Conservation (phyloP, 1,140 invertebrate species). For the Drosophila mauritiana region DNA sequence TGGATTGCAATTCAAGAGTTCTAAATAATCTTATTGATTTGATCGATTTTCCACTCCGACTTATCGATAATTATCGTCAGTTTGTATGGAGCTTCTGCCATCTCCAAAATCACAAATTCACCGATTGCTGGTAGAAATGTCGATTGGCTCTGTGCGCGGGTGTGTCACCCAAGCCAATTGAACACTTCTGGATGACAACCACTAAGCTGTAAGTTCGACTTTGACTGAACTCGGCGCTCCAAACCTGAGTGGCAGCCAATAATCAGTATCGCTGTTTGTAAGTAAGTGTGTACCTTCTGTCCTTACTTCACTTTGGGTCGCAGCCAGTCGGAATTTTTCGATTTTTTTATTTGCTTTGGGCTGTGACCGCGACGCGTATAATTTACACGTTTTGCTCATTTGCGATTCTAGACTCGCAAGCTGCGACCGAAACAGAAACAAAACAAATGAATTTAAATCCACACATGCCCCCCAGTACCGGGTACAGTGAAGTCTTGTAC, state of each 20-base stretch:
- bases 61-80: not conserved
- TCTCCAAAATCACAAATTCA: conserved; percentile 30
- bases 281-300: conserved; percentile 23
- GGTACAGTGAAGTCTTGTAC: conserved; percentile 1
- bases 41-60: not conserved
- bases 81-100: not conserved
- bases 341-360: conserved; percentile 70
- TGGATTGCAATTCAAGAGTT: too few relatives aligned
- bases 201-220: conserved; percentile 41
- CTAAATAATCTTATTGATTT: too few relatives aligned
- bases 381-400: conserved; percentile 84
- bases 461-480: conserved; percentile 15
- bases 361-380: conserved; percentile 80
- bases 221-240: conserved; percentile 37
- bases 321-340: conserved; percentile 45
- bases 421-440: conserved; percentile 60
- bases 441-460: conserved; percentile 70
- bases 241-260: conserved; percentile 52
- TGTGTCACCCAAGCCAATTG: conserved; percentile 36
- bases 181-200: conserved; percentile 40
- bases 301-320: conserved; percentile 42
- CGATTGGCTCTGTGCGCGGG: conserved; percentile 28
- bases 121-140: conserved; percentile 59
- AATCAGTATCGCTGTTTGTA: conserved; percentile 27
- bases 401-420: conserved; percentile 78